A percentile compares a stretch with the other conserved stretches of the same genome.
phyloP scores from a whole-genome alignment of 2,113 vertebrate genomes.

The Sapayoa aenigma region DNA sequence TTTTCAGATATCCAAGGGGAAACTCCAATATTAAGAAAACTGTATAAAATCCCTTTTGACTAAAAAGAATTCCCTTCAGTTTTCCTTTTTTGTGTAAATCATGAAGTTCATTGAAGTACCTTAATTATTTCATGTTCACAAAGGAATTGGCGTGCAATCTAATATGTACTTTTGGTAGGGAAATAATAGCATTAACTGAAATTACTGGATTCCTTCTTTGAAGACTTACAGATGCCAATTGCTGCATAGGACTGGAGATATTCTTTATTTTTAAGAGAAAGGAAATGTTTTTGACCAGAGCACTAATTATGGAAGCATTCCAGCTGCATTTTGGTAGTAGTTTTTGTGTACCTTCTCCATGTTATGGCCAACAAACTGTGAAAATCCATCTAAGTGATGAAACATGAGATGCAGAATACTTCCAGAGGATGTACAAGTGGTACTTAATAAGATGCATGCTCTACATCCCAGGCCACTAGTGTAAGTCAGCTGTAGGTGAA shows the following conservation, averaged over 20 bases:
- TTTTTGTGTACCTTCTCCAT: not conserved
- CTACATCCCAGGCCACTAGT: not conserved
- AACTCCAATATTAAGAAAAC: not conserved
- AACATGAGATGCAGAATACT: not conserved
- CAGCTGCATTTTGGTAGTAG: not conserved
- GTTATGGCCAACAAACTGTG: not conserved
- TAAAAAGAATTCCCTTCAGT: not conserved
- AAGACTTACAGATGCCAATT: conserved; percentile 8
- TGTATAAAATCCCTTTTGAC: not conserved
- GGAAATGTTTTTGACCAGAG: not conserved
- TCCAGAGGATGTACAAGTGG: not conserved
- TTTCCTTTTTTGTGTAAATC: not conserved
- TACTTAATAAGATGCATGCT: not conserved
- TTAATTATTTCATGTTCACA: conserved; percentile 9
- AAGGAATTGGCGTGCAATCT: not conserved
- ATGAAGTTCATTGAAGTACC: not conserved
- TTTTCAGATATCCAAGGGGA: not conserved
- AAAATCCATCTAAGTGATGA: not conserved
- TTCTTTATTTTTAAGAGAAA: not conserved
- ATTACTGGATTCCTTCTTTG: not conserved
- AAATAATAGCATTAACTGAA: conserved; percentile 1
- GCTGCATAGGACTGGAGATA: not conserved
- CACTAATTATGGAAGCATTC: not conserved
- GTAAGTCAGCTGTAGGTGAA: not conserved
- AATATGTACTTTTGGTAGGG: not conserved